Evolutionary conservation across 2,113 vertebrate genomes (phyloP).

Genomic region (Columba janthina): DNA sequence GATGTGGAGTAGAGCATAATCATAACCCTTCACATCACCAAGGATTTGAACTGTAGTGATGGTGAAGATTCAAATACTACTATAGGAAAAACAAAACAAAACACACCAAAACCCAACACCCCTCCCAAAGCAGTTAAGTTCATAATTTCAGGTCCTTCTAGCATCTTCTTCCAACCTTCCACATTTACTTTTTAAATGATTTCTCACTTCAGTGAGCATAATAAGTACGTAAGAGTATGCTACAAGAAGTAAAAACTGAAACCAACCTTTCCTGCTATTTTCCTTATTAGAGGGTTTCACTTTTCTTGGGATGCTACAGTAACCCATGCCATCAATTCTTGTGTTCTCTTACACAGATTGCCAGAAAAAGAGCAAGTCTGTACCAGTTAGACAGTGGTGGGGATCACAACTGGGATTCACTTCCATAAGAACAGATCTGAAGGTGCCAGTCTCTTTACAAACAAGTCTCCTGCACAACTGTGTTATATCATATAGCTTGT

Average conservation of each 20-base stretch:
- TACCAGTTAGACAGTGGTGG: neutral
- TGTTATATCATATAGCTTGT: neutral
- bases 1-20: neutral
- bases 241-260: neutral
- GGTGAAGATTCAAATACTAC: neutral
- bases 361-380: neutral
- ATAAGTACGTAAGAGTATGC: neutral
- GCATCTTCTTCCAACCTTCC: neutral
- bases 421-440: fast-evolving
- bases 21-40: neutral
- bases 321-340: neutral
- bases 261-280: neutral
- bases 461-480: neutral
- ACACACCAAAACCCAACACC: neutral
- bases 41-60: neutral
- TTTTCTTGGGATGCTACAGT: neutral
- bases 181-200: neutral
- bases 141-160: neutral
- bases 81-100: neutral
- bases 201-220: neutral
- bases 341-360: neutral
- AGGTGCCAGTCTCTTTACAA: neutral
- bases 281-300: neutral
- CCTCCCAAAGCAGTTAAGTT: neutral
- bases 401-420: fast-evolving